A percentile compares a stretch with the other conserved stretches of the same genome.
Conservation (phyloP, 2,797 vertebrate genomes). For the Tauraco hartlaubi region DNA sequence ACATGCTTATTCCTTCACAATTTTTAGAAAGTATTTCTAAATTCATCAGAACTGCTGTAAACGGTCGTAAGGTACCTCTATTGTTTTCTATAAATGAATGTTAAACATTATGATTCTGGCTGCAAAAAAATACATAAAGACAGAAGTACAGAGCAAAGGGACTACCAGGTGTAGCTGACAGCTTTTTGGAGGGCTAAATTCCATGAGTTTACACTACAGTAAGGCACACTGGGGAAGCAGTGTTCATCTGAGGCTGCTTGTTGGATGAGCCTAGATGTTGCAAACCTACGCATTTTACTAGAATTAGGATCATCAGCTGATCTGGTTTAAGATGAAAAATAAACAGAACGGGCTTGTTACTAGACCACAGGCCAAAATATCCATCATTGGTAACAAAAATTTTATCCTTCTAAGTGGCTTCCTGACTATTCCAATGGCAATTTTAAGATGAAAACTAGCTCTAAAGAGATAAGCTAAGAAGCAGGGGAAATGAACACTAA, state of each 20-base stretch:
- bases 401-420: neutral
- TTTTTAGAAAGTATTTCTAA: neutral
- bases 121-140: neutral
- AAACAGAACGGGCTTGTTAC: neutral
- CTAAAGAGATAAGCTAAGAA: neutral
- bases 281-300: neutral
- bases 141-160: neutral
- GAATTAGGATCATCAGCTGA: neutral
- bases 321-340: neutral
- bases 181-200: neutral
- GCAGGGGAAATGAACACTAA: neutral
- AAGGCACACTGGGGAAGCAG: neutral
- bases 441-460: neutral
- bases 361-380: neutral
- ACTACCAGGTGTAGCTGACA: neutral
- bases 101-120: neutral
- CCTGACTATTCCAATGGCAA: neutral
- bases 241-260: neutral
- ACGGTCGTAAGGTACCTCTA: neutral
- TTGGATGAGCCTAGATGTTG: neutral
- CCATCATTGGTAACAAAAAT: neutral
- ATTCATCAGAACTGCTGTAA: neutral
- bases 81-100: neutral
- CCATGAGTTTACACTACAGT: neutral
- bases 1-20: neutral